A percentile compares a stretch with the other conserved stretches of the same genome.
Conservation (phyloP, 2,113 vertebrate genomes). For the Chelonoidis abingdonii region DNA sequence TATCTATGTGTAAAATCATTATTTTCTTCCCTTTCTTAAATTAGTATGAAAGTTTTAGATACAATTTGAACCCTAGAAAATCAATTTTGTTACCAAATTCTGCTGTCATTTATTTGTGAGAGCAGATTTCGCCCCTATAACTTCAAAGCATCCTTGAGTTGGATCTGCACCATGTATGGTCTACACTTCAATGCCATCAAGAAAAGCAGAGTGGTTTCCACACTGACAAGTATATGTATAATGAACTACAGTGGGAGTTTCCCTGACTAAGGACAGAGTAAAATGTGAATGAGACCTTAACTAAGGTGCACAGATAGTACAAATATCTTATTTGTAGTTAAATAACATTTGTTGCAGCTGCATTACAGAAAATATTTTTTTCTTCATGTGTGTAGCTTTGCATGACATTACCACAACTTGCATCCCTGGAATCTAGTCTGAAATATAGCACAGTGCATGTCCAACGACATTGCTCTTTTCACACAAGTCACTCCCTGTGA, state of each 20-base stretch:
- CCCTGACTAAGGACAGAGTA: background rate
- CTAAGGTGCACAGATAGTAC: background rate
- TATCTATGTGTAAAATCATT: background rate
- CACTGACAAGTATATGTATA: background rate
- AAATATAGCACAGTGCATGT: background rate
- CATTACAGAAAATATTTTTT: background rate
- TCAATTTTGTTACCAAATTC: background rate
- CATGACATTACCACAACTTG: background rate
- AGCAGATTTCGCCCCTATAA: background rate
- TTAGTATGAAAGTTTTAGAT: background rate
- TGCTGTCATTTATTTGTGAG: background rate
- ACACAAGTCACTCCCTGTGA: background rate
- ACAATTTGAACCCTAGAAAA: background rate
- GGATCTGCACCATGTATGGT: background rate
- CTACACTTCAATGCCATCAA: background rate
- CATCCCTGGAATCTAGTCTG: background rate
- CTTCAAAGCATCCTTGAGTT: background rate
- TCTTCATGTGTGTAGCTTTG: background rate
- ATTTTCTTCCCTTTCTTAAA: background rate
- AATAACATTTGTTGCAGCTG: background rate
- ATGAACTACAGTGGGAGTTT: background rate
- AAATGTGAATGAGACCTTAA: background rate
- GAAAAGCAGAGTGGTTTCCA: background rate
- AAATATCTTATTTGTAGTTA: background rate
- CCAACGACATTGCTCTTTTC: background rate